Evolutionary conservation across 1,140 invertebrate species (phyloP), one percentile per base, ranked within the genome.

Genomic region (Amphibalanus amphitrite): DNA sequence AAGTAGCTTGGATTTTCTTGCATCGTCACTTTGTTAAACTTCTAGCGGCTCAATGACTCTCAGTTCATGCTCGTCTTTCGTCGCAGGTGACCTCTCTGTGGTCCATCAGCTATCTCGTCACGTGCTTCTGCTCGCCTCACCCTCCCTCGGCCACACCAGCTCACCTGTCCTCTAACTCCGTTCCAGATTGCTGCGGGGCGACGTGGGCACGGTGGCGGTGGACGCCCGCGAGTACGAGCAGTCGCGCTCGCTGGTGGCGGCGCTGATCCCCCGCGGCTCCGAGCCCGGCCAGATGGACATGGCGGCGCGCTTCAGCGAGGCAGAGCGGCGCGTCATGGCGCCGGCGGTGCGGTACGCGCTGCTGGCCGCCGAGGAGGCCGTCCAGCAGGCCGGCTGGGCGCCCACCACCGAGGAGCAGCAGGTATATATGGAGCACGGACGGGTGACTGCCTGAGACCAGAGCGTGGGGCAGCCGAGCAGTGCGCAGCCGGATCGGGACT

Each of bases 191-290:
- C 92, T 91, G 77, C 86, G 85, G 84, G 83, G 97, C 72, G 93
- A 90, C 73, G 87, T 90, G 25, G 72, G 20, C 26, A 29, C 1
- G 20, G 23, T 29, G 8, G n/a, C 40, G 17, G 67, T 17, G 65
- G 17, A 0, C n/a, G 26, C 1, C 23, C n/a, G 10, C 30, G 64
- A 67, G 28, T 28, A 69, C 3, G 68, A 65, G 13, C 71, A 74
- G 74, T 78, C 95, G 71, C 93, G 93, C 3, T 93, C 91, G 78
- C 86, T 86, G 84, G 84, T 97, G 72, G 94, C 91, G 73, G 88
- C 85, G 64, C 72, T 81, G 69, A 82, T 90, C 26, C 86, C 86
- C n/a, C 80, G 81, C 77, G 85, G 84, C 69, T 76, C 79, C 72
- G 80, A 79, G 25, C 76, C 83, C 71, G 81, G 85, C 30, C 79